These are phyloP conservation scores for Saccostrea cuccullata DNA, from an alignment of 1,140 invertebrate genomes.

Conservation along the genomic window DNA sequence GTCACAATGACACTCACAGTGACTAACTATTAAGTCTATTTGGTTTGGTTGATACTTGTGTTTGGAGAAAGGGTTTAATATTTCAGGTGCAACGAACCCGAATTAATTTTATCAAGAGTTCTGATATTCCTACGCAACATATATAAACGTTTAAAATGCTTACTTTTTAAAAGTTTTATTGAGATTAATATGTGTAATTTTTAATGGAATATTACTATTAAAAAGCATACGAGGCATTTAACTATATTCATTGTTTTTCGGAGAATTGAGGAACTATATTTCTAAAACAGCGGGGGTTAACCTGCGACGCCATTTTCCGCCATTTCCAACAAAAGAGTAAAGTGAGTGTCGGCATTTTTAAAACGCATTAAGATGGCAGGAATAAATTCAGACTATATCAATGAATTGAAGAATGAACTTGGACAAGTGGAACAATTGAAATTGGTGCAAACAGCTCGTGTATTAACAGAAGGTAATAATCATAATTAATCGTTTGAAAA, in stretches of 20 bases:
- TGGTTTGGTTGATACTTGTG: background rate
- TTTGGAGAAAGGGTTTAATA: background rate
- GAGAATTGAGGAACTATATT: background rate
- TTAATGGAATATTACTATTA: background rate
- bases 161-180: background rate
- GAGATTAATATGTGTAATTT: background rate
- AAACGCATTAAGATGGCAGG: background rate
- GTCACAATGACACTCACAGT: background rate
- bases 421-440: constrained; percentile 3
- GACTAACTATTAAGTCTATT: too few species aligned
- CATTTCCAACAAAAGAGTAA: background rate
- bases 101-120: background rate
- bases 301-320: constrained; percentile 12
- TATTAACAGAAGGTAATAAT: constrained; percentile 7
- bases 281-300: background rate
- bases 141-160: background rate
- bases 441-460: background rate
- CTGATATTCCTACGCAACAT: background rate
- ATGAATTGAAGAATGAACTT: background rate
- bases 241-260: background rate
- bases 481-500: background rate
- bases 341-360: background rate
- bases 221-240: background rate
- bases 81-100: background rate
- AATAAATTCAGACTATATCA: background rate